Conservation (phyloP, 2,888 invertebrate species). For the Lycaena phlaeas region DNA sequence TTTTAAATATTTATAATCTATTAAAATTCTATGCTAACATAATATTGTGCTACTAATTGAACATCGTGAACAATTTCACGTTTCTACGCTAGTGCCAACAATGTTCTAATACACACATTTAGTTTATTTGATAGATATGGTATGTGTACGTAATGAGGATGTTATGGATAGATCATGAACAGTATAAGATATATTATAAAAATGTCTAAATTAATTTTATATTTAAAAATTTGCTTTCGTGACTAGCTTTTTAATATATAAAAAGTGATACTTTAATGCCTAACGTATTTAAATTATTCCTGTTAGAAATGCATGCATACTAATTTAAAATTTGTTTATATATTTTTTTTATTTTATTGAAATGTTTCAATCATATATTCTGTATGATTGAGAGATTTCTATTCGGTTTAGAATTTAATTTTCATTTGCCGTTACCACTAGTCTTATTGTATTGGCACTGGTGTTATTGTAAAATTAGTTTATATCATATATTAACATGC, state of each 20-base stretch:
- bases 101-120: conserved; percentile 1
- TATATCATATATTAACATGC: conserved; percentile 24
- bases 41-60: conserved; percentile 20
- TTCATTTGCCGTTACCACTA: conserved; percentile 68
- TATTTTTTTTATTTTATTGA: conserved; percentile 31
- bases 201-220: conserved; percentile 19
- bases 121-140: conserved; percentile 16
- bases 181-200: conserved; percentile 13
- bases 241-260: conserved; percentile 48
- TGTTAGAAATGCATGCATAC: conserved; percentile 55
- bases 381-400: conserved; percentile 35
- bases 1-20: conserved; percentile 44
- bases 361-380: conserved; percentile 32
- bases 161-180: conserved; percentile 52
- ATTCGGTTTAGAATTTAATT: conserved; percentile 38
- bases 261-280: conserved; percentile 37
- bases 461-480: conserved; percentile 38
- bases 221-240: conserved; percentile 48
- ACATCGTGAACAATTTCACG: conserved; percentile 11
- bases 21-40: conserved; percentile 40
- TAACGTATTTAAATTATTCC: conserved; percentile 41
- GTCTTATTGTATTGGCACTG: conserved; percentile 70
- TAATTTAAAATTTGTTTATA: conserved; percentile 35
- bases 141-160: conserved; percentile 38
- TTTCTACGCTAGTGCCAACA: conserved; percentile 54